Conservation (phyloP, 2,113 vertebrate genomes). For the Alectura lathami region DNA sequence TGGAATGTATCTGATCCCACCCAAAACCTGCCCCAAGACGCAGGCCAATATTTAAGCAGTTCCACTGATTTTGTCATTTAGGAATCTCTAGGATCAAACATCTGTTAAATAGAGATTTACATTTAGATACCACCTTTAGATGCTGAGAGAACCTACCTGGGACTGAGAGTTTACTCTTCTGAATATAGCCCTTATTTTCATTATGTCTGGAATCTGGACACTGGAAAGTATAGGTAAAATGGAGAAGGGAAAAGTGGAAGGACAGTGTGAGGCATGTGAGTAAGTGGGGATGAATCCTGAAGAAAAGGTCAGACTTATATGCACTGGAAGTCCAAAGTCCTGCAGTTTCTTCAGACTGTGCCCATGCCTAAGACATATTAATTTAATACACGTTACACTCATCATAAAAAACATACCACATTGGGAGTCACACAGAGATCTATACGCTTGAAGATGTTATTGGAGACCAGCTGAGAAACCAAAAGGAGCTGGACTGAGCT, state of each 20-base stretch:
- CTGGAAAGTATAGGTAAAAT: not conserved
- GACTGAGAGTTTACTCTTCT: not conserved
- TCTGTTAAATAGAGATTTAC: not conserved
- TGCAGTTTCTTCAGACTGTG: not conserved
- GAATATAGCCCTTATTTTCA: not conserved
- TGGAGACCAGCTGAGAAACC: not conserved
- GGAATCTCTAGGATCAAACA: not conserved
- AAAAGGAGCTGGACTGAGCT: not conserved
- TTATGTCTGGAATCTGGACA: not conserved
- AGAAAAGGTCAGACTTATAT: not conserved
- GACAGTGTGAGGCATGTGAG: not conserved
- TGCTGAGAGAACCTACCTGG: not conserved
- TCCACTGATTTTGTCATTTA: not conserved
- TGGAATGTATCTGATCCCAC: not conserved
- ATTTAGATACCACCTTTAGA: not conserved
- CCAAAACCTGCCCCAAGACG: not conserved
- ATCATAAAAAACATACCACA: not conserved
- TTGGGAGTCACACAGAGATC: not conserved
- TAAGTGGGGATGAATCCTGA: not conserved
- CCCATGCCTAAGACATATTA: not conserved
- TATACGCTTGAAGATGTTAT: not conserved
- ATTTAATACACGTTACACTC: not conserved
- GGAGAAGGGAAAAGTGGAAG: not conserved
- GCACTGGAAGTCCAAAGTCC: not conserved
- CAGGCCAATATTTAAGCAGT: not conserved